Percentiles rank a stretch among this genome's conserved stretches.
Conservation (phyloP, 2,888 invertebrate species). For the Ornithoptera alexandrae region DNA sequence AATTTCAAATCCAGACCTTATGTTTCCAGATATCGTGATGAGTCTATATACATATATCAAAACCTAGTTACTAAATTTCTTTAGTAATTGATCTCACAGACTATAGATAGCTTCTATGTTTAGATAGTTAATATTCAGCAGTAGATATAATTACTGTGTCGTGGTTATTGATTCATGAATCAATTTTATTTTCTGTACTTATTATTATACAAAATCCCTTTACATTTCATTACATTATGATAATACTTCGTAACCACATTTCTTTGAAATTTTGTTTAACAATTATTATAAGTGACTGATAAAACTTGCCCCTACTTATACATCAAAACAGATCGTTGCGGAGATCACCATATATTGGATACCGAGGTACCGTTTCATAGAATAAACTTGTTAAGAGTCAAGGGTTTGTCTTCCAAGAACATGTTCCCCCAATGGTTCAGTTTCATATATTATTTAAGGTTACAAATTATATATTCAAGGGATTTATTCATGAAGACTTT, state of each 20-base stretch:
- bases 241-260: not conserved
- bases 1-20: no score
- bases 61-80: no score
- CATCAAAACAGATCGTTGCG: no score
- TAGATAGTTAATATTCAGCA: no score
- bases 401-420: conserved; percentile 31
- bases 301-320: not conserved
- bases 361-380: conserved; percentile 17
- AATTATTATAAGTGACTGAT: not conserved
- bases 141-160: no score
- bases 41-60: no score
- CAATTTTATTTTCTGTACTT: no score
- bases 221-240: not conserved
- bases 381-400: conserved; percentile 21
- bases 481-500: not conserved
- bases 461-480: not conserved
- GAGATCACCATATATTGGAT: conserved; percentile 9
- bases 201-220: not conserved
- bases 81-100: no score
- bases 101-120: no score
- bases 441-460: not conserved
- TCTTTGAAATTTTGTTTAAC: conserved; percentile 7
- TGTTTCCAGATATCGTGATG: no score
- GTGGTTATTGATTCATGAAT: no score
- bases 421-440: conserved; percentile 2